Base-by-base conservation (phyloP, 2,888 invertebrate species). In the Apamea crenata region DNA sequence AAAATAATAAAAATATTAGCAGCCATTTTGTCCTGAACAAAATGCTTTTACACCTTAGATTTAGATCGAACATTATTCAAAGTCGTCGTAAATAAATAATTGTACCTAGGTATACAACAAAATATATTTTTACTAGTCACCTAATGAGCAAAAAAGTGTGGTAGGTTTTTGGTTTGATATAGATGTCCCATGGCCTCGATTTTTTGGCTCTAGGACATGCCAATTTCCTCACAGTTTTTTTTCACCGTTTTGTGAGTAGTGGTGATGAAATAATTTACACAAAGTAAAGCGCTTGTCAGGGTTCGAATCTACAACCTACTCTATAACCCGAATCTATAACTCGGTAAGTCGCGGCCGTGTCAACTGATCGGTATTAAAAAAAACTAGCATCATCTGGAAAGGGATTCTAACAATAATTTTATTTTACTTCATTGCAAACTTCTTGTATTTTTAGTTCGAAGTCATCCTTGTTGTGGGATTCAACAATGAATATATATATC, bases 21-120 rank as follows among this genome's bases (percentile, higher is more conserved):
- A 14, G 61, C 40, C 65, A 32, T 77, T 82, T 77, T 78, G 68
- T 78, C 50, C 36, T 61, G 7, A 66, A 74, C n/a, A 63, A 82
- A 78, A 72, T 77, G 71, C 50, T 84, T 78, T 85, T 78, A 85
- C 85, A 77, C 85, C 85, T 85, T 25, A 70, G 85, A 85, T 85
- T 77, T 77, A 36, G 61, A 85, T 85, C 86, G 29, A 71, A 50
- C 77, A 82, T 77, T 81, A 80, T 78, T 84, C 72, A 84, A 75
- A 75, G 47, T 63, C 44, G 40, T 77, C 59, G 56, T 82, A 74
- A 74, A 85, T 74, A 76, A 77, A 74, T 56, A 59, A 29, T 14
- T 10, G 10, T 44, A 44, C 40, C 1, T 59, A n/a, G n/a, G 14
- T 59, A 56, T 18, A 36, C 32, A 74, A 32, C 16, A 40, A 47